Base-by-base conservation (phyloP, 2,113 vertebrate genomes). In the Cebidichthys violaceus region DNA sequence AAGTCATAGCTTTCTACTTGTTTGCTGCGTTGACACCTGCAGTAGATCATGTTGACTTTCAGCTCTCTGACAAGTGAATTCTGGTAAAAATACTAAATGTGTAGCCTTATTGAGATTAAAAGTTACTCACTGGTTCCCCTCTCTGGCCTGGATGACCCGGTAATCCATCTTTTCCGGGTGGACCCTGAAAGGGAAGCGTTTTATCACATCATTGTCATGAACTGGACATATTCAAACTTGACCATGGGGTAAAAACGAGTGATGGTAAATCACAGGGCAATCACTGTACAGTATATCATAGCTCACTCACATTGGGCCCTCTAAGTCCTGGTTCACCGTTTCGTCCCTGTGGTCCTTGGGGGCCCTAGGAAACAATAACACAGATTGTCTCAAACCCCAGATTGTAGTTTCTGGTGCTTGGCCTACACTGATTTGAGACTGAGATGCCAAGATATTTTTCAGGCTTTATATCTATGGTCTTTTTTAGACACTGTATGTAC, bases 61-160 rank as follows among this genome's bases (percentile, higher is more conserved):
- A 64, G 20, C 29, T 41, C 13, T 24, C 11, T 43, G 27, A 37
- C 9, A n/a, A 27, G 20, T 77, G 71, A 62, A 68, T 67, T 41
- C 35, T 15, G 22, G 20, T 6, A 10, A 75, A 73, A 50, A 29
- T 6, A 66, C 15, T 13, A 37, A 66, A 39, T n/a, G 33, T 77
- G 35, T 27, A 1, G 52, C 22, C 37, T 43, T 52, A 67, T 18
- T 76, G 0, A 52, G 24, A 45, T 61, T 17, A 39, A 66, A 70
- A 35, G 14, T 70, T 45, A 95, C 95, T 95, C 82, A 98, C 97
- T 75, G 96, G 91, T 67, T 98, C 97, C 24, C 97, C 97, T 65
- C 97, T 96, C 89, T 97, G 96, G 18, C 97, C 97, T 3, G 96
- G 97, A 89, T 98, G 97, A 61, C 97, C 97, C 0, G 95, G 95